Percentiles rank a stretch among this genome's conserved stretches.
Conservation (phyloP, 2,888 invertebrate genomes). For the Gasteruption jaculator region DNA sequence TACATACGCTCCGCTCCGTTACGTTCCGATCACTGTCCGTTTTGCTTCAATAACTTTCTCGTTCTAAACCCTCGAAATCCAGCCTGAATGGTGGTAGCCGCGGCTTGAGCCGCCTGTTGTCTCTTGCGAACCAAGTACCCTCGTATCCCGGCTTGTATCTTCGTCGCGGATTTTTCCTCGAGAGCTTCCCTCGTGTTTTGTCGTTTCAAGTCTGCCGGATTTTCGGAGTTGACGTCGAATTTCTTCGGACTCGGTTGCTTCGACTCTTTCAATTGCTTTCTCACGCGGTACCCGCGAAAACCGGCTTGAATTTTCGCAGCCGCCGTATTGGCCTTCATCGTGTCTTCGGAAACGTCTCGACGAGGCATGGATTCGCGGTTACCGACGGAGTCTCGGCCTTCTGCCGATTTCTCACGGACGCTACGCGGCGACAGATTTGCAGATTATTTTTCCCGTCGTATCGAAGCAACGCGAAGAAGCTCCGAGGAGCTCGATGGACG, state of each 20-base stretch:
- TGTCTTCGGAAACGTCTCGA: slow-evolving; percentile 17
- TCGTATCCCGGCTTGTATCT: slow-evolving; percentile 66
- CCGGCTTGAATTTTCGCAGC: slow-evolving; percentile 59
- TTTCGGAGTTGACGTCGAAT: slow-evolving; percentile 1
- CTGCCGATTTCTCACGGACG: too few relatives aligned
- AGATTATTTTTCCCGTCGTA: too few relatives aligned
- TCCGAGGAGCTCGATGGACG: too few relatives aligned
- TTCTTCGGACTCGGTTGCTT: neutral
- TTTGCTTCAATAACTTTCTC: slow-evolving; percentile 42
- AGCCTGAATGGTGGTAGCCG: slow-evolving; percentile 47
- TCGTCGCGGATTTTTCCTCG: slow-evolving; percentile 54
- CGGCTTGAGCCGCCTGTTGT: slow-evolving; percentile 46
- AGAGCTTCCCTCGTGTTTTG: slow-evolving; percentile 24
- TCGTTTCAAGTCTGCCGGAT: slow-evolving; percentile 18
- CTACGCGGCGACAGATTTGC: too few relatives aligned
- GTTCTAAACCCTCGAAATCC: slow-evolving; percentile 46
- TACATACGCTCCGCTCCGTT: too few relatives aligned
- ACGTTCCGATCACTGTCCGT: slow-evolving; percentile 34
- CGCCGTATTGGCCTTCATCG: slow-evolving; percentile 45
- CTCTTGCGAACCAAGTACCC: slow-evolving; percentile 62
- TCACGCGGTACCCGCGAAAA: slow-evolving; percentile 56
- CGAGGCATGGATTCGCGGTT: neutral
- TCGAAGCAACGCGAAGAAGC: too few relatives aligned
- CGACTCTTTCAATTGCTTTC: slow-evolving; percentile 50
- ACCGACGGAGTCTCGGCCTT: too few relatives aligned